A percentile compares a stretch with the other conserved stretches of the same genome.
Evolutionary conservation across 23 tunicate genomes (phyloP).

Genomic region (Ciona savignyi): DNA sequence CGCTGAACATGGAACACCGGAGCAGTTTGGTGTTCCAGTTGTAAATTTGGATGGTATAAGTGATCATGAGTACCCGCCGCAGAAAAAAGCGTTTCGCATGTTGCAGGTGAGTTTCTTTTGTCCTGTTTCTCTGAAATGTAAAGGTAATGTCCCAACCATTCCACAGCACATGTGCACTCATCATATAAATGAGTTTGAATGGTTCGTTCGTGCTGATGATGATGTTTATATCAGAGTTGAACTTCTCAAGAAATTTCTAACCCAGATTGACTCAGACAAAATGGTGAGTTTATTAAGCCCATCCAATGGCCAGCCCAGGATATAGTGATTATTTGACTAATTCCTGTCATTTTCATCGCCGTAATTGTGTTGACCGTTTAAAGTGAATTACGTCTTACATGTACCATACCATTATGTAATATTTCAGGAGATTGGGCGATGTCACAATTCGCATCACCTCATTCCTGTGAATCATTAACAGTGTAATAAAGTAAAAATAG

Average conservation of each 20-base stretch:
- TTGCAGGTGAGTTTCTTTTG: constrained; percentile 9
- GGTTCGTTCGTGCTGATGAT: constrained; percentile 92
- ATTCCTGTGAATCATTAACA: no score
- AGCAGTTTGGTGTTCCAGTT: constrained; percentile 54
- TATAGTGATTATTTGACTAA: no score
- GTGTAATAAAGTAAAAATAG: no score
- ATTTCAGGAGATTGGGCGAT: no score
- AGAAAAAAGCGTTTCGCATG: constrained; percentile 77
- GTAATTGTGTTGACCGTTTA: no score
- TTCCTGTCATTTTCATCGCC: no score
- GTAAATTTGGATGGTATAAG: constrained; percentile 53
- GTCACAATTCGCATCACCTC: no score
- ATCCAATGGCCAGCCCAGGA: no score
- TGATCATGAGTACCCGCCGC: constrained; percentile 85
- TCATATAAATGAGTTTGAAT: constrained; percentile 72
- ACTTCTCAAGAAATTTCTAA: constrained; percentile 33
- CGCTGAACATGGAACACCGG: constrained; percentile 28
- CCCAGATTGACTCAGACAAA: constrained; percentile 46
- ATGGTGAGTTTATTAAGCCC: constrained; percentile 22
- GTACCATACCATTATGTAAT: no score
- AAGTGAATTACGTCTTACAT: no score
- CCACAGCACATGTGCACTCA: constrained; percentile 72
- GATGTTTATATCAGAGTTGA: constrained; percentile 76
- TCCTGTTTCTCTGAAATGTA: no score
- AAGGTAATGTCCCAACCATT: no score